Evolutionary conservation across 2,888 invertebrate species (phyloP), one percentile per base, ranked within the genome.

Genomic region (Drosophila peninsularis): DNA sequence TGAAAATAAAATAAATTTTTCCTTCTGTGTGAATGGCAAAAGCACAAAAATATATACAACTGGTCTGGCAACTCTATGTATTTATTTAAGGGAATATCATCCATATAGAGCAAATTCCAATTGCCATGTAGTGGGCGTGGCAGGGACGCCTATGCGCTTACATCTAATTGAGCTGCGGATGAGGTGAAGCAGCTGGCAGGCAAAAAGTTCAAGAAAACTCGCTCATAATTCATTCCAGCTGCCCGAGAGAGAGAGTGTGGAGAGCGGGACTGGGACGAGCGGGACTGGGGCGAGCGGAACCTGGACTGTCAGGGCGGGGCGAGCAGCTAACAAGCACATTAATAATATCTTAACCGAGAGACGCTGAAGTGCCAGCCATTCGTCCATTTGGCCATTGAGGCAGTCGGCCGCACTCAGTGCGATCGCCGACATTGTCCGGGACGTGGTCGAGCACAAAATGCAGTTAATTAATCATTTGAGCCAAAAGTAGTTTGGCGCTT

Each of bases 381-480:
- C 63, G 68, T 61, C 42, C 52, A 45, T 70, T 58, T 56, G 63
- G 57, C 41, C 52, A 45, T 17, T 11, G 6, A 13, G 5, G 30
- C 30, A 17, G 47, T 10, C 30, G 47, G 34, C 52, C 65, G 57
- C 24, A 30, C 36, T 36, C 53, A 13, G 53, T 17, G 42, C 44
- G 67, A 67, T 49, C 55, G 32, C n/a, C 71, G 32, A 11, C 34
- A 36, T 55, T 52, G 37, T 73, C 63, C 34, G 49, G 63, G 60
- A 82, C 86, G 81, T 80, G 87, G 82, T 67, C 71, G 77, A 70
- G 85, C 88, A 76, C 74, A 78, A 82, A 88, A 82, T 88, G 81
- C 86, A 85, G 86, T 86, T 88, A 85, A 85, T 85, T 85, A 85
- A 85, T 85, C 84, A 85, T 85, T 85, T 64, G 70, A 61, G 62